Percentiles rank a stretch among this genome's conserved stretches.
These are phyloP conservation scores for Clivina fossor DNA, from an alignment of 2,888 invertebrate species.

Conservation along the genomic window DNA sequence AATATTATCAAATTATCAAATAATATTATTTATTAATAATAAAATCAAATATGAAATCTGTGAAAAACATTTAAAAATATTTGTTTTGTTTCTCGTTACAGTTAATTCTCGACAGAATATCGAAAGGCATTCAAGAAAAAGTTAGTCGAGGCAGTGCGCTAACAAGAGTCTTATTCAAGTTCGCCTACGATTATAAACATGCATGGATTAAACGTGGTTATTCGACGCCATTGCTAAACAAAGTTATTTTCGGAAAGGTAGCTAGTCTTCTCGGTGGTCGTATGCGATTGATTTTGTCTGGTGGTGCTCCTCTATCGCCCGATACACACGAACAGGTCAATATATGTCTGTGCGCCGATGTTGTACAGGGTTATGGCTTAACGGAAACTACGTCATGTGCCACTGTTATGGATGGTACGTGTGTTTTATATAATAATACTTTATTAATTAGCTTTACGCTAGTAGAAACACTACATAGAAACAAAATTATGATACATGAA, in stretches of 20 bases:
- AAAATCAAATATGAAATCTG: neutral
- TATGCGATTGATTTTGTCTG: constrained; percentile 84
- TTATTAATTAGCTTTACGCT: constrained; percentile 1
- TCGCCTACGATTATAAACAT: constrained; percentile 91
- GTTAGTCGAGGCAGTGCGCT: constrained; percentile 80
- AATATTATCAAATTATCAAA: too few relatives aligned
- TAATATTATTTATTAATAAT: too few relatives aligned
- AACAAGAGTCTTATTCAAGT: constrained; percentile 84
- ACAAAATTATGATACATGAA: too few relatives aligned
- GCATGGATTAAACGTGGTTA: constrained; percentile 83
- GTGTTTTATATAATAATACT: constrained; percentile 7
- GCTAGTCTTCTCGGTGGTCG: constrained; percentile 79
- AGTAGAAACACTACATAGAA: too few relatives aligned
- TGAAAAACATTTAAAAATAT: too few relatives aligned
- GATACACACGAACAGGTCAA: constrained; percentile 95
- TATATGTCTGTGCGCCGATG: constrained; percentile 85
- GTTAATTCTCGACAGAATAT: constrained; percentile 96
- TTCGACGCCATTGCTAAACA: constrained; percentile 75
- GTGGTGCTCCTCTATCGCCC: constrained; percentile 93
- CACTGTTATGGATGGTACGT: constrained; percentile 76
- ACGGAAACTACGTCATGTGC: constrained; percentile 97
- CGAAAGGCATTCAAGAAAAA: constrained; percentile 95
- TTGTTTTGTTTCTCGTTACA: constrained; percentile 49
- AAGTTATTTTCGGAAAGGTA: constrained; percentile 59
- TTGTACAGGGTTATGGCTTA: constrained; percentile 94